Conservation (phyloP, 2,113 vertebrate genomes). For the Helogale parvula region DNA sequence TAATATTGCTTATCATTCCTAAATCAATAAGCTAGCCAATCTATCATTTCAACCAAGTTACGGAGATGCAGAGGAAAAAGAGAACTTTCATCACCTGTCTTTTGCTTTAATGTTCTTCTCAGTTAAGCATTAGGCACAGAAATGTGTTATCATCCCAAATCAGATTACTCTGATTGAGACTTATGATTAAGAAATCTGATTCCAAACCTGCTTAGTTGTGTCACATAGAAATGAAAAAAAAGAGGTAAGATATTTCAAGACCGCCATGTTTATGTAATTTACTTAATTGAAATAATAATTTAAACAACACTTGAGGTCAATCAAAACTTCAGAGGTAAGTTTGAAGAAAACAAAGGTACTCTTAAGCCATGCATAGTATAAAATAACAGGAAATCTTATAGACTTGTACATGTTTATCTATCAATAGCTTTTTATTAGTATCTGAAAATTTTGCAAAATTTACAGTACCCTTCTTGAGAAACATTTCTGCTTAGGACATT, state of each 20-base stretch:
- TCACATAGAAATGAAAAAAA: neutral
- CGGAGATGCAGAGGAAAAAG: constrained; percentile 23
- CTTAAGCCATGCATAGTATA: neutral
- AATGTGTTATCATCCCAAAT: constrained; percentile 38
- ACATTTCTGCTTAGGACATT: neutral
- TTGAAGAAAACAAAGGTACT: neutral
- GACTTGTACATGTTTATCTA: neutral
- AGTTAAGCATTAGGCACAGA: constrained; percentile 36
- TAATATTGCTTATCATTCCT: constrained; percentile 64
- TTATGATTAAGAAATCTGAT: constrained; percentile 56
- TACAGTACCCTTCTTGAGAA: neutral
- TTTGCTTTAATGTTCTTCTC: constrained; percentile 18
- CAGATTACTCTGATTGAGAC: constrained; percentile 29
- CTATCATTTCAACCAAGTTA: constrained; percentile 62
- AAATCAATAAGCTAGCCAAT: constrained; percentile 65
- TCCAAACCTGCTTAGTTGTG: constrained; percentile 19
- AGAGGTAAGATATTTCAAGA: constrained; percentile 7
- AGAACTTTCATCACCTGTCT: constrained; percentile 21
- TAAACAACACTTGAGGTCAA: constrained; percentile 27
- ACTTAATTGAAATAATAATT: constrained; percentile 20
- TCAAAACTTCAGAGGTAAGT: constrained; percentile 9
- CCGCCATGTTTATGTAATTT: neutral
- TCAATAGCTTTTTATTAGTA: neutral
- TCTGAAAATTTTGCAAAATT: neutral
- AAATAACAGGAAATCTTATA: neutral